Conservation (phyloP, 2,888 invertebrate species). For the Ophion costatus region DNA sequence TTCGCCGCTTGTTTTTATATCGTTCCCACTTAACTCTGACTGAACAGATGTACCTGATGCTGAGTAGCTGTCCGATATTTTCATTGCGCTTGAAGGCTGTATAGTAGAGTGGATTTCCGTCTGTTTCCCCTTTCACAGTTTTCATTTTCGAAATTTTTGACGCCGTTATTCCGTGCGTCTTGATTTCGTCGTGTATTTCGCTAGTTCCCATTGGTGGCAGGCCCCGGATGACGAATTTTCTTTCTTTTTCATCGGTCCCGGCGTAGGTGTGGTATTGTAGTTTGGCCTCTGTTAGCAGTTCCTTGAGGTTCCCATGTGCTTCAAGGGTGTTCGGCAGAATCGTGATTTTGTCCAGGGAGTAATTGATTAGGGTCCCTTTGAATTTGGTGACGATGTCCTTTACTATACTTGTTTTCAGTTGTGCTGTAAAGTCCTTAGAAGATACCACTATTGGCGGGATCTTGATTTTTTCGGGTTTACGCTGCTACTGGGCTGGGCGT, state of each 20-base stretch:
- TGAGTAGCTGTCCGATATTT: not conserved
- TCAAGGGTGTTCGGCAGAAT: not conserved
- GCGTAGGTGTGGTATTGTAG: conserved; percentile 8
- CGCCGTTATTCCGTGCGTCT: too few relatives aligned
- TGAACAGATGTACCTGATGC: conserved; percentile 3
- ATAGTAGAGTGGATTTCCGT: too few relatives aligned
- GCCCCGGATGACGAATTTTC: conserved; percentile 1
- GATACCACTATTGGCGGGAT: not conserved
- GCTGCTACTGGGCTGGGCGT: too few relatives aligned
- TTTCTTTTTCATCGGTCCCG: not conserved
- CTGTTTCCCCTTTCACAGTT: too few relatives aligned
- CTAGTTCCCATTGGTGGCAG: not conserved
- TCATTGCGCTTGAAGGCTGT: too few relatives aligned
- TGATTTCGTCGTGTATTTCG: not conserved
- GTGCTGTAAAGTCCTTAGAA: not conserved
- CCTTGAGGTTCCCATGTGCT: not conserved
- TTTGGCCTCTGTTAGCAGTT: not conserved
- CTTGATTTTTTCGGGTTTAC: too few relatives aligned
- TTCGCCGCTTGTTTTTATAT: conserved; percentile 3
- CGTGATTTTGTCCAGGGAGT: not conserved
- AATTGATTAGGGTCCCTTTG: conserved; percentile 1
- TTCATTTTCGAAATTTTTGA: too few relatives aligned
- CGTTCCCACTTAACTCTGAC: conserved; percentile 7
- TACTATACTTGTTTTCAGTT: not conserved
- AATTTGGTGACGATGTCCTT: not conserved